Evolutionary conservation across 1,140 invertebrate genomes (phyloP).

Genomic region (Panagrolaimus sp.): DNA sequence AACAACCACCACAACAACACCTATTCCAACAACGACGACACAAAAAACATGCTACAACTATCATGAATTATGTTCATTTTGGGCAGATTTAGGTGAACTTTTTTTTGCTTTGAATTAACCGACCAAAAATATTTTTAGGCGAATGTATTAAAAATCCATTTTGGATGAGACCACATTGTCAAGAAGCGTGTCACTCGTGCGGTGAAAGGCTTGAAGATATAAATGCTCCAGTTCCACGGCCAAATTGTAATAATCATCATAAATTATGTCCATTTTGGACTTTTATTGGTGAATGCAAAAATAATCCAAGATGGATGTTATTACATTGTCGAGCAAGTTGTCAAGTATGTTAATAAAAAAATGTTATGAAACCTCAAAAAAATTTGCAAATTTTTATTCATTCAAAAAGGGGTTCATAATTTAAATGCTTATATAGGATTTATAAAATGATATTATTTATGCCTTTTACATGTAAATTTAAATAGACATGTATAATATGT

Average conservation of each 20-base stretch:
- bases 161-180: slow-evolving; percentile 47
- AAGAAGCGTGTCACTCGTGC: slow-evolving; percentile 38
- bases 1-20: slow-evolving; percentile 20
- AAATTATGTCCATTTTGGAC: slow-evolving; percentile 42
- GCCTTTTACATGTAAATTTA: too few relatives aligned
- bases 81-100: slow-evolving; percentile 22
- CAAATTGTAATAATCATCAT: slow-evolving; percentile 34
- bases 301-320: slow-evolving; percentile 43
- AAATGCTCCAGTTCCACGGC: slow-evolving; percentile 25
- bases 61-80: slow-evolving; percentile 37
- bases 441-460: too few relatives aligned
- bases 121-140: too few relatives aligned
- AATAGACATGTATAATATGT: too few relatives aligned
- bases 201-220: slow-evolving; percentile 37
- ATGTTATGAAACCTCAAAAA: too few relatives aligned
- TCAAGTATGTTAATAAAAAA: slow-evolving; percentile 30
- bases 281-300: slow-evolving; percentile 41
- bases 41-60: slow-evolving; percentile 36
- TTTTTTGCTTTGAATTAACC: too few relatives aligned
- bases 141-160: slow-evolving; percentile 46
- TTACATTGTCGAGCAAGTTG: slow-evolving; percentile 35
- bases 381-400: too few relatives aligned
- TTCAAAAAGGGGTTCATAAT: too few relatives aligned
- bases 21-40: slow-evolving; percentile 6
- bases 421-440: too few relatives aligned